Conservation (phyloP, 2,797 vertebrate species). For the Phaenicophaeus curvirostris region DNA sequence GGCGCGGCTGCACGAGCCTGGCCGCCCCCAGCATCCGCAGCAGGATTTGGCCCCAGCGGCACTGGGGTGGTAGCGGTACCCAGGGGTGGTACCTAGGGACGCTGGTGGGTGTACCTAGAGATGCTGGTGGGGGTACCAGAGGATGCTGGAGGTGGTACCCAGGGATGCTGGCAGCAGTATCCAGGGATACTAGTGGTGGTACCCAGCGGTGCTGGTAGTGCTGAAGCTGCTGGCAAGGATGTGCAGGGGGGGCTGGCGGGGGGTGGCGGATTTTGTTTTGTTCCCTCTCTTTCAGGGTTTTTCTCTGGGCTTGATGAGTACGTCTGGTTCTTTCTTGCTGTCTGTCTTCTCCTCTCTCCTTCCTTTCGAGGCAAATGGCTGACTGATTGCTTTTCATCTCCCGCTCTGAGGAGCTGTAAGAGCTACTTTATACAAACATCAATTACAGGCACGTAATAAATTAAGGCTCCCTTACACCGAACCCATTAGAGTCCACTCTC, state of each 20-base stretch:
- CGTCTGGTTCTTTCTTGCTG: constrained; percentile 58
- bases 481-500: constrained; percentile 71
- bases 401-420: constrained; percentile 77
- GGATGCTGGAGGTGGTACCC: neutral
- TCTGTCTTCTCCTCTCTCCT: constrained; percentile 54
- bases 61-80: neutral
- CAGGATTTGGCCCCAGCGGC: fast-evolving
- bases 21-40: fast-evolving
- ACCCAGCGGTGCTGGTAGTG: neutral
- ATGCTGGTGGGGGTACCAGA: neutral
- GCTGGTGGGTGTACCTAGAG: neutral
- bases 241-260: too few relatives aligned
- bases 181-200: neutral
- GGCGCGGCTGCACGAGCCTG: fast-evolving
- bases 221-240: neutral
- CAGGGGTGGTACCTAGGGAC: neutral
- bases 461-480: constrained; percentile 72
- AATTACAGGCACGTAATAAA: constrained; percentile 80
- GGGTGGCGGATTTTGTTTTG: constrained; percentile 13
- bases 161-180: neutral
- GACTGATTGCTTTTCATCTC: constrained; percentile 79
- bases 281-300: constrained; percentile 17
- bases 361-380: constrained; percentile 77
- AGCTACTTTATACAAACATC: constrained; percentile 83
- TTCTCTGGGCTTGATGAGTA: constrained; percentile 56